Conservation (phyloP, 2,888 invertebrate genomes). For the Pollenia griseotomentosa region DNA sequence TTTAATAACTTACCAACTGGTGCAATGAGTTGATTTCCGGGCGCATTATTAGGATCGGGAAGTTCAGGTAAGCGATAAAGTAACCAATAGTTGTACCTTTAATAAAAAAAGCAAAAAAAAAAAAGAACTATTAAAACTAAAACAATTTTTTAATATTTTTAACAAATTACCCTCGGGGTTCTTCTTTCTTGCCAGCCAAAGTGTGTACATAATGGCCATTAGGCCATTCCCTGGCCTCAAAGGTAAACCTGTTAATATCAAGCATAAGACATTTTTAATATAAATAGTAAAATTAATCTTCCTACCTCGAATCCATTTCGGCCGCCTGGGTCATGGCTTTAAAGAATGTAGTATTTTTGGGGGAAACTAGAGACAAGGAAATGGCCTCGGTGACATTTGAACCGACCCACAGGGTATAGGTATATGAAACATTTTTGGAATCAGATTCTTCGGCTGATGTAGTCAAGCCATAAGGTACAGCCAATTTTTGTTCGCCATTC, state of each 20-base stretch:
- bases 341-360: conserved; percentile 88
- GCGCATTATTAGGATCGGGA: conserved; percentile 92
- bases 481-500: conserved; percentile 84
- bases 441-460: conserved; percentile 83
- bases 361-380: conserved; percentile 90
- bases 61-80: conserved; percentile 92
- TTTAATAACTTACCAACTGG: conserved; percentile 89
- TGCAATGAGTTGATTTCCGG: conserved; percentile 94
- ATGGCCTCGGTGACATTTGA: conserved; percentile 93
- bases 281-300: neutral
- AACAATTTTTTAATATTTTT: neutral
- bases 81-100: conserved; percentile 94
- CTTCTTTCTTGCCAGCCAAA: conserved; percentile 86
- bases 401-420: conserved; percentile 95
- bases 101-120: neutral
- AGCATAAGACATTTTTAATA: neutral
- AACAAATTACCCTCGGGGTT: conserved; percentile 82
- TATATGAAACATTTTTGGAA: conserved; percentile 89
- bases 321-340: conserved; percentile 94
- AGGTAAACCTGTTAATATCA: conserved; percentile 85
- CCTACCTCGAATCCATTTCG: conserved; percentile 88
- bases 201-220: conserved; percentile 97
- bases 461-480: conserved; percentile 83
- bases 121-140: neutral
- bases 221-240: conserved; percentile 94